Evolutionary conservation across 2,888 invertebrate genomes (phyloP).

Genomic region (Tinea semifulvella): DNA sequence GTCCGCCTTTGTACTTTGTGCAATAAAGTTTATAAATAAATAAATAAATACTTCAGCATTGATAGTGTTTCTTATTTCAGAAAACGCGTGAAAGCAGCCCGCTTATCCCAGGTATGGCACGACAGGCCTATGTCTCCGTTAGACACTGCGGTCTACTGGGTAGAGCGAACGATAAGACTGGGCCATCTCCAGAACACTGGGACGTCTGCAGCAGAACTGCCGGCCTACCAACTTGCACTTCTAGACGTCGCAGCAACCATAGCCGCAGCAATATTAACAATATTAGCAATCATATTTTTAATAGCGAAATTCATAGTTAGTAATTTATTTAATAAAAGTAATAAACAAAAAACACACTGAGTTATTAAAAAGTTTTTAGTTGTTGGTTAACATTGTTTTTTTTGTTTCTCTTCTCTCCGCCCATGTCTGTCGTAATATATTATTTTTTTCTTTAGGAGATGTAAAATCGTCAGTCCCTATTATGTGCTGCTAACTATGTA

Average conservation of each 20-base stretch:
- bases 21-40: no score
- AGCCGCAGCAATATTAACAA: not conserved
- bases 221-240: constrained; percentile 22
- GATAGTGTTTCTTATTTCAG: constrained; percentile 27
- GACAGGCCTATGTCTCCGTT: constrained; percentile 59
- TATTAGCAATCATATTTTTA: not conserved
- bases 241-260: constrained; percentile 37
- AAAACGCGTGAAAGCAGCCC: constrained; percentile 46
- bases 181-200: constrained; percentile 38
- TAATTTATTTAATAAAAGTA: not conserved
- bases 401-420: no score
- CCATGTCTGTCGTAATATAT: no score
- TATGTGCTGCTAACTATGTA: no score
- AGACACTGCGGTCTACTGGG: constrained; percentile 67
- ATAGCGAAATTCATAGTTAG: not conserved
- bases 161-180: constrained; percentile 62
- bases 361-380: no score
- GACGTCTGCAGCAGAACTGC: constrained; percentile 37
- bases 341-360: constrained; percentile 1
- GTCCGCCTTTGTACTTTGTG: no score
- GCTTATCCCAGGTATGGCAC: constrained; percentile 58
- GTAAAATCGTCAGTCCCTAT: no score
- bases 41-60: not conserved
- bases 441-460: no score
- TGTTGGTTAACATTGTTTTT: no score